phyloP scores from a whole-genome alignment of 1,140 invertebrate species.

The Episyrphus balteatus region DNA sequence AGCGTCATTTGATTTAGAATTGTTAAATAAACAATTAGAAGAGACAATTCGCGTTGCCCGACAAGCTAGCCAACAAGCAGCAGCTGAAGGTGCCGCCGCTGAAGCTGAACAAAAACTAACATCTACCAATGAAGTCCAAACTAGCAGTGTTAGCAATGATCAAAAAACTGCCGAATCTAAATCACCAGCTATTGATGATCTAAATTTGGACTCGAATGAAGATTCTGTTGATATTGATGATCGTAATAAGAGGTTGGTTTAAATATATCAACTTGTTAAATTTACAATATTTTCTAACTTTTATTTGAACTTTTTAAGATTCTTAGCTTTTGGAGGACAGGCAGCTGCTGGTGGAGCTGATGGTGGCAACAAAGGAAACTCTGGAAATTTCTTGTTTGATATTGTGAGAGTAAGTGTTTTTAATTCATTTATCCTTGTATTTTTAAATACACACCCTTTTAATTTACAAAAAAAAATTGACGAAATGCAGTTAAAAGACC shows the following conservation, averaged over 20 bases:
- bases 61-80: constrained; percentile 25
- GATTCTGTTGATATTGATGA: constrained; percentile 57
- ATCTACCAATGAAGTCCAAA: constrained; percentile 33
- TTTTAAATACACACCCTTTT: background rate
- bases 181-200: constrained; percentile 44
- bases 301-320: background rate
- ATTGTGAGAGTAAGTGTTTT: constrained; percentile 71
- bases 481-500: too few species aligned
- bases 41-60: constrained; percentile 35
- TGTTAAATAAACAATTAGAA: constrained; percentile 35
- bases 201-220: constrained; percentile 47
- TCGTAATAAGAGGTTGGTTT: constrained; percentile 55
- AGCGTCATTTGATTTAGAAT: constrained; percentile 32
- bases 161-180: constrained; percentile 38
- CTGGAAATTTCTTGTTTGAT: constrained; percentile 78
- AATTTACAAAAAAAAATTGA: too few species aligned
- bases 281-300: background rate
- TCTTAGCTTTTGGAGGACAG: constrained; percentile 22
- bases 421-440: background rate
- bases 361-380: constrained; percentile 52
- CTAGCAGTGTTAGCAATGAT: constrained; percentile 19
- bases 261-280: background rate
- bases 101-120: constrained; percentile 15
- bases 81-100: constrained; percentile 25
- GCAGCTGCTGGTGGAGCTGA: constrained; percentile 37